Base-by-base conservation (phyloP, 2,888 invertebrate species). In the Anticlea derivata region DNA sequence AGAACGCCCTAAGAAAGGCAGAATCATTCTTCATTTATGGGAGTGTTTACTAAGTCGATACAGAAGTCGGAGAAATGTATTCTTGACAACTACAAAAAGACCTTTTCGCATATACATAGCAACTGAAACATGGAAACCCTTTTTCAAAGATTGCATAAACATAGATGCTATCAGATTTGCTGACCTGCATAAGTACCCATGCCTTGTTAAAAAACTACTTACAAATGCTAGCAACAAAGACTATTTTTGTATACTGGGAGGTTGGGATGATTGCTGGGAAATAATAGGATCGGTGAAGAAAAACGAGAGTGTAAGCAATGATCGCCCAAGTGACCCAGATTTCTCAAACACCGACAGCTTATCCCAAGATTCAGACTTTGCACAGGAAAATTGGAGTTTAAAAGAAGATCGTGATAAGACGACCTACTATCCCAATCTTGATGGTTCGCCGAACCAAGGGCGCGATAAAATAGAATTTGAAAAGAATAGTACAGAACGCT, bases 241-340 rank as follows among this genome's bases (percentile, higher is more conserved):
- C 39, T 78, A 75, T 49, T 84, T 87, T 69, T 86, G 84, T 60
- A 85, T 91, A 63, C 70, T 91, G 61, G 71, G 72, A 60, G 91
- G 91, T n/a, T 70, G 80, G 54, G 34, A 71, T 12, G 58, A 73
- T 55, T 87, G 86, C 55, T 91, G 91, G 91, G 87, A 91, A 74
- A 59, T 90, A 37, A 69, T 83, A 47, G 88, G 88, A 6, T 77
- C 82, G 11, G 70, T 78, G 39, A 87, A 86, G 73, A 55, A 80
- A 35, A 62, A 54, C 29, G 70, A 69, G 0, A 33, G 13, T 2
- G 5, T 12, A 2, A 38, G 22, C 5, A 5, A 29, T 13, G 33
- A 24, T 20, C 37, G 7, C 8, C 27, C 17, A 30, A 24, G 23
- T 12, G 39, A 27, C 31, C 6, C 51, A 31, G 35, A 43, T 34